phyloP scores from a whole-genome alignment of 2,888 invertebrate species.

The Pterostichus niger region DNA sequence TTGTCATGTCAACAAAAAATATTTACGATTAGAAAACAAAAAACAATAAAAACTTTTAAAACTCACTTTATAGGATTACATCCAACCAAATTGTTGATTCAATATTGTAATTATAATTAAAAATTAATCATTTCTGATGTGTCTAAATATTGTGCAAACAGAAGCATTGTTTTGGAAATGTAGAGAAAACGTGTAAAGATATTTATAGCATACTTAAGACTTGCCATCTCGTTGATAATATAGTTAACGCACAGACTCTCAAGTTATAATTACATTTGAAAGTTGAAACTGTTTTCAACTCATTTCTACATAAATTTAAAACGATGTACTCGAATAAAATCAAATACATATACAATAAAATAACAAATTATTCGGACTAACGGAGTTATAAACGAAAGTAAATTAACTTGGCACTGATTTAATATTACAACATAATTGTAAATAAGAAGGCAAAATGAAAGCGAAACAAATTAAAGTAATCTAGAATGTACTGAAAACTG shows the following conservation, averaged over 20 bases:
- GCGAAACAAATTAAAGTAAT: too few relatives aligned
- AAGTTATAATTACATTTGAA: constrained; percentile 1
- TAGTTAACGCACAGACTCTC: background rate
- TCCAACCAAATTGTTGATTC: background rate
- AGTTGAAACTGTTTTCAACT: too few relatives aligned
- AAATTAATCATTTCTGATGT: background rate
- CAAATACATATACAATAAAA: too few relatives aligned
- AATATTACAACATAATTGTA: too few relatives aligned
- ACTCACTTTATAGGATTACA: background rate
- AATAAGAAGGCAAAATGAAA: too few relatives aligned
- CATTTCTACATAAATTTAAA: too few relatives aligned
- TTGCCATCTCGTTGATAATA: background rate
- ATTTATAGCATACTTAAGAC: background rate
- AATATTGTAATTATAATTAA: background rate
- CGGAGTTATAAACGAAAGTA: too few relatives aligned
- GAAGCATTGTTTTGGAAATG: background rate
- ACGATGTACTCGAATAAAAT: too few relatives aligned
- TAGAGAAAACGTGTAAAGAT: background rate
- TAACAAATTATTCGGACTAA: too few relatives aligned
- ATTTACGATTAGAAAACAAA: background rate
- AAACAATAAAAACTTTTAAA: background rate
- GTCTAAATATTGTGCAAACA: background rate
- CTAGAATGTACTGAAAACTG: too few relatives aligned
- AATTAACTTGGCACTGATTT: too few relatives aligned
- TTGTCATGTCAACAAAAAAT: background rate